phyloP scores from a whole-genome alignment of 2,113 vertebrate genomes.

The Tenrec ecaudatus region DNA sequence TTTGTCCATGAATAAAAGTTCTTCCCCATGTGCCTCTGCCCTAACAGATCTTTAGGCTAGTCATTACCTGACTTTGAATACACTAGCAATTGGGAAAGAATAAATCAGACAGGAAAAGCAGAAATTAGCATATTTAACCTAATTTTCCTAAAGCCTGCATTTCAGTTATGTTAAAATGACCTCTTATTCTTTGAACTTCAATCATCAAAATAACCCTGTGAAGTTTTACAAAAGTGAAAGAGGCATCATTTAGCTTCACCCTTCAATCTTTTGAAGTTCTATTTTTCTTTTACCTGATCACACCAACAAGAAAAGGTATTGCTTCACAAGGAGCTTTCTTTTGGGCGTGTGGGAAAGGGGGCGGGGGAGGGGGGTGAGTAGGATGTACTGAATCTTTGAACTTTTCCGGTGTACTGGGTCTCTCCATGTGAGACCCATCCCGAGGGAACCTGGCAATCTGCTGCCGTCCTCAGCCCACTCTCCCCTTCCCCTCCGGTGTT shows the following conservation, averaged over 20 bases:
- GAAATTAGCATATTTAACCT: background rate
- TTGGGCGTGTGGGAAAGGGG: no score
- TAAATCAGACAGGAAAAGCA: background rate
- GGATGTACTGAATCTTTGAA: background rate
- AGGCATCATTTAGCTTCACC: background rate
- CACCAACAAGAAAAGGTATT: background rate
- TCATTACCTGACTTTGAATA: background rate
- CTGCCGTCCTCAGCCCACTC: rapidly evolving
- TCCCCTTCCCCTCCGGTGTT: background rate
- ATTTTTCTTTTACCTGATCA: background rate
- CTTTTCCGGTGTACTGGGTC: background rate
- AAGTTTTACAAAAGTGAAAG: background rate
- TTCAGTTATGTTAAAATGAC: conserved; percentile 10
- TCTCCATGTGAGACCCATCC: background rate
- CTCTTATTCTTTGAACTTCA: conserved; percentile 44
- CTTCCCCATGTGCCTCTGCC: background rate
- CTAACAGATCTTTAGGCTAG: no score
- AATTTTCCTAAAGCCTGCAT: background rate
- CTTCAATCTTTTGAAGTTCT: conserved; percentile 3
- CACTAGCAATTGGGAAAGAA: conserved; percentile 29
- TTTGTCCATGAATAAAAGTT: background rate
- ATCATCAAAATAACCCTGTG: conserved; percentile 27
- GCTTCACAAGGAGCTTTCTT: conserved; percentile 13
- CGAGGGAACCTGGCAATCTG: background rate
- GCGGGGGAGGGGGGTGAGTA: no score